phyloP scores from a whole-genome alignment of 1,140 invertebrate genomes.

The Lepidurus apus region DNA sequence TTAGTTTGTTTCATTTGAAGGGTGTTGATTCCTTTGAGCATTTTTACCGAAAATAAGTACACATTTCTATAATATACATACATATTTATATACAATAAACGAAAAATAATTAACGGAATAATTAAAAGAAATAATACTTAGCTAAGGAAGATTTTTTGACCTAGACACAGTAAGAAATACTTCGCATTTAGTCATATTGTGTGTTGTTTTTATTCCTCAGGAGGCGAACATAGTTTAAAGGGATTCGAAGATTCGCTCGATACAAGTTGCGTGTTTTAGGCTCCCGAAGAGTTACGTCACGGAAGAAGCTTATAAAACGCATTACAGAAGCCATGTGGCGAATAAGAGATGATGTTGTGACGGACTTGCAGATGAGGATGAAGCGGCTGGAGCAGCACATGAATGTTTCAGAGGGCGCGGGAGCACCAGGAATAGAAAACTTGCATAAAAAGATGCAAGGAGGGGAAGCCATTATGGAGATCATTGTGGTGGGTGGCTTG shows the following conservation, averaged over 20 bases:
- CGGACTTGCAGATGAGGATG: conserved; percentile 20
- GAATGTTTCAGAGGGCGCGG: conserved; percentile 12
- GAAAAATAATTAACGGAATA: too few relatives aligned
- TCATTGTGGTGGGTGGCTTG: conserved; percentile 11
- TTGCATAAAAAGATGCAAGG: conserved; percentile 22
- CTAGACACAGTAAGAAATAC: not conserved
- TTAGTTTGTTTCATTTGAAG: not conserved
- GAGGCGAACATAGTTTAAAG: not conserved
- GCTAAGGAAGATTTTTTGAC: too few relatives aligned
- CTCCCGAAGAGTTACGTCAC: not conserved
- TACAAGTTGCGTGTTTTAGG: not conserved
- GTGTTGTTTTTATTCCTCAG: not conserved
- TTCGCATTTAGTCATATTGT: not conserved
- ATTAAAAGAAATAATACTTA: too few relatives aligned
- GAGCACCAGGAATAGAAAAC: not conserved
- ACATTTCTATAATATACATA: too few relatives aligned
- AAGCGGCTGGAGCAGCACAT: conserved; percentile 1
- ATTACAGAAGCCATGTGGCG: conserved; percentile 15
- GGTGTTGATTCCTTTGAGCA: too few relatives aligned
- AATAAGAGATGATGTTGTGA: conserved; percentile 22
- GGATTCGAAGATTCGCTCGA: not conserved
- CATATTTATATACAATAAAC: too few relatives aligned
- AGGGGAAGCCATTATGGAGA: not conserved
- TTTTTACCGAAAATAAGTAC: too few relatives aligned
- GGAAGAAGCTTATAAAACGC: not conserved